Evolutionary conservation across 2,113 vertebrate genomes (phyloP).

Genomic region (Kryptolebias marmoratus): DNA sequence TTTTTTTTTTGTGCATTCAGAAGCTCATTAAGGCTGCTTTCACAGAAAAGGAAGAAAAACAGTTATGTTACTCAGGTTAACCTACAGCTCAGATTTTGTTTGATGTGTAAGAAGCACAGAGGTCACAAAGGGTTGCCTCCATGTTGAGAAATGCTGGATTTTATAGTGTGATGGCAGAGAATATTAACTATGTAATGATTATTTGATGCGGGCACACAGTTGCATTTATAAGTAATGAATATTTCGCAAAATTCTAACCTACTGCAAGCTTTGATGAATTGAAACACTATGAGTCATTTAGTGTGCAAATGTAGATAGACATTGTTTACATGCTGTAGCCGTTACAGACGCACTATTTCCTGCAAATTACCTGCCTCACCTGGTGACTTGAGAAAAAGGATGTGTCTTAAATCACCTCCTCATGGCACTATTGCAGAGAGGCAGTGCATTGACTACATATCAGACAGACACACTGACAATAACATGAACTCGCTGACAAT

Average conservation of each 20-base stretch:
- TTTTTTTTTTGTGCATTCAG: slow-evolving; percentile 59
- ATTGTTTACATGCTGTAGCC: slow-evolving; percentile 20
- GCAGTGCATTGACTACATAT: slow-evolving; percentile 61
- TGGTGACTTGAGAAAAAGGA: slow-evolving; percentile 39
- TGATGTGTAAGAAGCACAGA: slow-evolving; percentile 36
- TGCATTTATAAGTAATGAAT: slow-evolving; percentile 16
- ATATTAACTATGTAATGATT: slow-evolving; percentile 52
- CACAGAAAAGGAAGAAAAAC: slow-evolving; percentile 43
- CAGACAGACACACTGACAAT: slow-evolving; percentile 73
- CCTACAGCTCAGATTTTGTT: slow-evolving; percentile 37
- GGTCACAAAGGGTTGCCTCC: slow-evolving; percentile 14
- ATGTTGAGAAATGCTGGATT: slow-evolving; percentile 21
- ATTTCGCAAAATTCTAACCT: slow-evolving; percentile 37
- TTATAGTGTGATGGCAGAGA: slow-evolving; percentile 8
- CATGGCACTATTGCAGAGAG: slow-evolving; percentile 36
- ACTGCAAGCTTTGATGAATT: slow-evolving; percentile 21
- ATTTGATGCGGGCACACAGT: slow-evolving; percentile 26
- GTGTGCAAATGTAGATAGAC: slow-evolving; percentile 19
- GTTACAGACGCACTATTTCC: slow-evolving; percentile 31
- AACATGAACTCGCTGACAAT: slow-evolving; percentile 59
- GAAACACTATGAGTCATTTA: slow-evolving; percentile 20
- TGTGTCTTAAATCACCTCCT: slow-evolving; percentile 43
- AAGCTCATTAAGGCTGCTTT: slow-evolving; percentile 69
- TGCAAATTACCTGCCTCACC: slow-evolving; percentile 38
- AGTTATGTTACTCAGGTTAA: slow-evolving; percentile 44